Evolutionary conservation across 2,797 vertebrate species (phyloP).

Genomic region (Anisognathus igniventris): DNA sequence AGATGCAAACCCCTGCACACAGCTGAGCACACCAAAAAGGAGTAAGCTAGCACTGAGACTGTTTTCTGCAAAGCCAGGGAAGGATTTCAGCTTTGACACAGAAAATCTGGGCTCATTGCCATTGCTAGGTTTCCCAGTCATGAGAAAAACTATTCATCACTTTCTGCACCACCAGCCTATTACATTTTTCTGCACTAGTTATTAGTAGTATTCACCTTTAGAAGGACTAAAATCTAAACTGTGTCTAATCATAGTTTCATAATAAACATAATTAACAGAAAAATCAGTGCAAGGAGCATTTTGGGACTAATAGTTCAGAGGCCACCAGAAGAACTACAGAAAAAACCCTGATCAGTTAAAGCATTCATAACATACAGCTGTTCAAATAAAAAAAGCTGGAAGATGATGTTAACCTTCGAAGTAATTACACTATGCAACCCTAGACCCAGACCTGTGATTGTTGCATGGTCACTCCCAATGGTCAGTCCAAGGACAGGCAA

Average conservation of each 20-base stretch:
- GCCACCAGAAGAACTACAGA: neutral
- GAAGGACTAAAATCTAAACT: neutral
- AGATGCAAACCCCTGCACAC: neutral
- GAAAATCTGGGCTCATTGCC: neutral
- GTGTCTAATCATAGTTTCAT: neutral
- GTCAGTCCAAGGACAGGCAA: neutral
- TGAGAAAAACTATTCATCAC: neutral
- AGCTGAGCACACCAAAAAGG: neutral
- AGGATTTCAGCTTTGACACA: neutral
- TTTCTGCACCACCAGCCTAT: neutral
- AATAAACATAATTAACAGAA: neutral
- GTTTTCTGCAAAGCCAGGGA: neutral
- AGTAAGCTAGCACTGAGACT: neutral
- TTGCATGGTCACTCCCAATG: neutral
- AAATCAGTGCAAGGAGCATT: neutral
- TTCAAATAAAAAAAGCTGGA: neutral
- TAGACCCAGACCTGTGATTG: neutral
- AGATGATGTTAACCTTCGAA: neutral
- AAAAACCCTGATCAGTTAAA: neutral
- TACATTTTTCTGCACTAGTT: neutral
- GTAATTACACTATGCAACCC: neutral
- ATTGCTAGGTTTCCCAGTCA: neutral
- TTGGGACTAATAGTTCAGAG: neutral
- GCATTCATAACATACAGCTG: neutral
- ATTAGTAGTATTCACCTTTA: neutral